These are phyloP conservation scores for Achlya flavicornis DNA, from an alignment of 2,888 invertebrate genomes.

Conservation along the genomic window DNA sequence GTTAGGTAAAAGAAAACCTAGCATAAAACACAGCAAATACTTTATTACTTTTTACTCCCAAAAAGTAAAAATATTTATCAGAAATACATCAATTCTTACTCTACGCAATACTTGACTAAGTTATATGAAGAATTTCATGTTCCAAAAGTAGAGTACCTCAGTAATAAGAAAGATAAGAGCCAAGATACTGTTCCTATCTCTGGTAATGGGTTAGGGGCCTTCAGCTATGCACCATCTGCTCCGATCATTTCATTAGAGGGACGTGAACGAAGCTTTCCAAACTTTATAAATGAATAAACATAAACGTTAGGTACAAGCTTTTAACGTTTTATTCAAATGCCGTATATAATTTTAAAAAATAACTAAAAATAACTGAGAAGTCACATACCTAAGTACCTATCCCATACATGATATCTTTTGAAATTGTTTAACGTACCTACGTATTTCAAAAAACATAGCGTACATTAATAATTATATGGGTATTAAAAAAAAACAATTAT, in stretches of 20 bases:
- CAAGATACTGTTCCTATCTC: slow-evolving; percentile 4
- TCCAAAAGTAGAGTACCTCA: neutral
- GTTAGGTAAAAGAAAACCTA: no score
- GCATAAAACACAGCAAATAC: no score
- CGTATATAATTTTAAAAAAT: neutral
- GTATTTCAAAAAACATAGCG: no score
- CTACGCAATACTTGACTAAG: neutral
- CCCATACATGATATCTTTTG: neutral
- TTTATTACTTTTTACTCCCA: neutral
- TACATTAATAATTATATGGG: no score
- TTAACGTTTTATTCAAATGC: neutral
- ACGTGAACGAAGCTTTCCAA: slow-evolving; percentile 11
- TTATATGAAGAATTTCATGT: neutral
- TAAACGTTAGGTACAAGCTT: slow-evolving; percentile 13
- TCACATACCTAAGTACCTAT: neutral
- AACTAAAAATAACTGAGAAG: no score
- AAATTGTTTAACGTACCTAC: neutral
- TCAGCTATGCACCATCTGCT: slow-evolving; percentile 16
- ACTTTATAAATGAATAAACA: slow-evolving; percentile 21
- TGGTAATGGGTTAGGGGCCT: neutral
- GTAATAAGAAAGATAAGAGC: neutral
- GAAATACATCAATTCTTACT: neutral
- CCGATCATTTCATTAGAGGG: slow-evolving; percentile 24
- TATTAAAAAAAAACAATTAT: no score
- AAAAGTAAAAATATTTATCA: neutral